Evolutionary conservation across 2,888 invertebrate genomes (phyloP).

Genomic region (Drosophila anomalata): DNA sequence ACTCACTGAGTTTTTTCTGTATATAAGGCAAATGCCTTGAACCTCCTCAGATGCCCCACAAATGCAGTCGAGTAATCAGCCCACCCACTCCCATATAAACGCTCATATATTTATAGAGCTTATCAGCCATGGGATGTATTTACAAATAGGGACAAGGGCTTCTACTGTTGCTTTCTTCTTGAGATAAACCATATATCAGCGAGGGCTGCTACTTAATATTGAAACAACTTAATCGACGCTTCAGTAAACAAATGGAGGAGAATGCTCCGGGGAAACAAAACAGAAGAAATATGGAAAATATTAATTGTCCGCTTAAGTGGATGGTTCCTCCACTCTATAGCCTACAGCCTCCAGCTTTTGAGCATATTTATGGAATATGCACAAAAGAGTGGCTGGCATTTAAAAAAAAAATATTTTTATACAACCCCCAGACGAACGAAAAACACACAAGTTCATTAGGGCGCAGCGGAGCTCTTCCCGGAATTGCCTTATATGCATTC

Average conservation of each 20-base stretch:
- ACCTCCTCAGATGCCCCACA: slow-evolving; percentile 38
- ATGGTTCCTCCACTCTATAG: slow-evolving; percentile 15
- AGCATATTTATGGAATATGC: slow-evolving; percentile 39
- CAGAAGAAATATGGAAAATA: slow-evolving; percentile 47
- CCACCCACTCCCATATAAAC: slow-evolving; percentile 7
- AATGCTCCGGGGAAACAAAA: slow-evolving; percentile 14
- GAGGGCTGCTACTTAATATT: slow-evolving; percentile 48
- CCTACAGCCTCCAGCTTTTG: not conserved
- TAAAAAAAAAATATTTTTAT: slow-evolving; percentile 39
- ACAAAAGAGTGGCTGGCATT: slow-evolving; percentile 24
- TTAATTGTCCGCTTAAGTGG: slow-evolving; percentile 73
- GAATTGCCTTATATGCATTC: slow-evolving; percentile 36
- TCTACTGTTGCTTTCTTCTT: slow-evolving; percentile 11
- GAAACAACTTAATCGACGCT: slow-evolving; percentile 73
- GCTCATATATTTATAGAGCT: not conserved
- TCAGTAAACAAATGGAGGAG: slow-evolving; percentile 35
- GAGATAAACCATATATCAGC: slow-evolving; percentile 29
- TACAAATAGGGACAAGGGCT: slow-evolving; percentile 28
- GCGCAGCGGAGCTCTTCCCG: slow-evolving; percentile 38
- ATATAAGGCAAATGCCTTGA: slow-evolving; percentile 36
- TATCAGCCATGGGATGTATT: slow-evolving; percentile 11
- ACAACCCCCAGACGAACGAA: slow-evolving; percentile 16
- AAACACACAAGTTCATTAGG: slow-evolving; percentile 63
- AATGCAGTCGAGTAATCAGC: slow-evolving; percentile 32
- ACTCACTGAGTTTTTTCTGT: not conserved